A percentile compares a stretch with the other conserved stretches of the same genome.
Evolutionary conservation across 2,888 invertebrate genomes (phyloP).

Genomic region (Chydorus sphaericus): DNA sequence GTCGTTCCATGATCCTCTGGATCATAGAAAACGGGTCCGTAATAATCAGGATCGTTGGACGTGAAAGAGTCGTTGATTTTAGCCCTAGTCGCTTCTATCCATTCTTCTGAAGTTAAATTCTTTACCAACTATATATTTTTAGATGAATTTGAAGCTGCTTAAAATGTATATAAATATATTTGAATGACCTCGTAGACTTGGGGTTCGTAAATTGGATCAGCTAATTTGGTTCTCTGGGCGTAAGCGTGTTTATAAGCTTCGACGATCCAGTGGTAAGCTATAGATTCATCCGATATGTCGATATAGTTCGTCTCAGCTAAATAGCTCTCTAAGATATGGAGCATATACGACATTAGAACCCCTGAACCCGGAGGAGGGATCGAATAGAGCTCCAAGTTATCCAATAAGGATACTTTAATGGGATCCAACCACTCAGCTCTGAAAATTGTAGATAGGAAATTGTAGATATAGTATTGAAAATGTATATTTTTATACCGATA

Average conservation of each 20-base stretch:
- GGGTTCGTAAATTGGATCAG: conserved; percentile 55
- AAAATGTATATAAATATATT: no score
- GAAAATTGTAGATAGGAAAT: background rate
- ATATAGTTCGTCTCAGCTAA: conserved; percentile 17
- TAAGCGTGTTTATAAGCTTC: conserved; percentile 88
- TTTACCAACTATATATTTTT: background rate
- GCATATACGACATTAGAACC: conserved; percentile 56
- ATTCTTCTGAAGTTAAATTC: background rate
- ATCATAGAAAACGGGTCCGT: conserved; percentile 49
- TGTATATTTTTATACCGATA: conserved; percentile 42
- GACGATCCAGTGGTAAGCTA: conserved; percentile 64
- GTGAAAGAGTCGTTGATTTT: conserved; percentile 52
- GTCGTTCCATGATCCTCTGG: conserved; percentile 67
- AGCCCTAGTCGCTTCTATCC: conserved; percentile 31
- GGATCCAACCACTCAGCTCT: conserved; percentile 50
- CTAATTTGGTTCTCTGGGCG: conserved; percentile 67
- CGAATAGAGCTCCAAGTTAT: conserved; percentile 53
- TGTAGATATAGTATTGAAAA: background rate
- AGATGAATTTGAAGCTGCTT: background rate
- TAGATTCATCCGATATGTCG: no score
- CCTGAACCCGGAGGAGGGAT: conserved; percentile 81
- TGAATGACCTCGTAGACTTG: conserved; percentile 20
- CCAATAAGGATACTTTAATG: conserved; percentile 37
- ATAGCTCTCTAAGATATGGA: conserved; percentile 48
- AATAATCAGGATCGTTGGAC: conserved; percentile 47